phyloP scores from a whole-genome alignment of 2,113 vertebrate genomes.

The Austrofundulus limnaeus region DNA sequence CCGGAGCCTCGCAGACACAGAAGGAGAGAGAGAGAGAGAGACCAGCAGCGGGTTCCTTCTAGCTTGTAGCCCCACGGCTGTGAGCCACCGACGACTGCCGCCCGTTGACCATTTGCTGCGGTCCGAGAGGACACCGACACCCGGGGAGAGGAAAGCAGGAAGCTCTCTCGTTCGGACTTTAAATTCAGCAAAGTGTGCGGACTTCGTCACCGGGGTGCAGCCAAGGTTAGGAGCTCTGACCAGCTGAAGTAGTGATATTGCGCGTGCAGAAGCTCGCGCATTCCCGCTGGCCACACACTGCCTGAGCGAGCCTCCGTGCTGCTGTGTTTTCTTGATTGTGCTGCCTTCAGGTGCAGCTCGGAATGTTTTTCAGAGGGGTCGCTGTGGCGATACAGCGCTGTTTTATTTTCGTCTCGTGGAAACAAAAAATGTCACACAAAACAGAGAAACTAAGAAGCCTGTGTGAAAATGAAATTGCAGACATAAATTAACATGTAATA shows the following conservation, averaged over 20 bases:
- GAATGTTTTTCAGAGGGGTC: background rate
- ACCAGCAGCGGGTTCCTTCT: slow-evolving; percentile 31
- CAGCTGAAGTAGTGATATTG: slow-evolving; percentile 48
- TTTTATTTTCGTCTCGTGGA: too few relatives aligned
- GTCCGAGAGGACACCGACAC: slow-evolving; percentile 19
- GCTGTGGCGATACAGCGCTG: too few relatives aligned
- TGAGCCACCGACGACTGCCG: slow-evolving; percentile 44
- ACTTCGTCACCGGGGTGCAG: background rate
- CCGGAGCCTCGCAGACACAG: slow-evolving; percentile 1
- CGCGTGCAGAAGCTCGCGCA: slow-evolving; percentile 18
- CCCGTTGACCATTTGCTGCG: slow-evolving; percentile 42
- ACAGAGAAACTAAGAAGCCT: too few relatives aligned
- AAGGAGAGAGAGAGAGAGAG: background rate
- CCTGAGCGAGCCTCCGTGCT: slow-evolving; percentile 38
- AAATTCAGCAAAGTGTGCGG: slow-evolving; percentile 4
- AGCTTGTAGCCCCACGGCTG: slow-evolving; percentile 48
- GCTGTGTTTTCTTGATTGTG: slow-evolving; percentile 31
- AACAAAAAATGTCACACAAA: too few relatives aligned
- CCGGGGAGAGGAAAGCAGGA: background rate
- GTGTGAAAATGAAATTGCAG: too few relatives aligned
- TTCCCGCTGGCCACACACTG: slow-evolving; percentile 64
- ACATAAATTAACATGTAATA: too few relatives aligned
- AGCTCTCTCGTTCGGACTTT: background rate
- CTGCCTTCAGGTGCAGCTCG: slow-evolving; percentile 57
- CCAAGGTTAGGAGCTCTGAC: background rate